Evolutionary conservation across 92 coral and sea anemone genomes (phyloP).

Genomic region (Palythoa grandis): DNA sequence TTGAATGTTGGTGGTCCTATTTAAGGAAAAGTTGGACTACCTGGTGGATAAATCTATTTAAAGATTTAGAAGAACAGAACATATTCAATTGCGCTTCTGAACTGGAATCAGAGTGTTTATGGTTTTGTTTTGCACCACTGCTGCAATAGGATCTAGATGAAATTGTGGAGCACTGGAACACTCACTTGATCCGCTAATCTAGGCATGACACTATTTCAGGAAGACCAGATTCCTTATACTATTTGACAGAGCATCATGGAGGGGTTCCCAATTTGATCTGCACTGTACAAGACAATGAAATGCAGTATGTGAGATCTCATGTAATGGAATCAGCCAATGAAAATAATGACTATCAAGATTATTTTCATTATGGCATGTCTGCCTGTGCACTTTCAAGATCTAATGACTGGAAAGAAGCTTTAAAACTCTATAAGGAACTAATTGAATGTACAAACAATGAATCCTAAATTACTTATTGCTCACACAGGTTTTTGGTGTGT

Average conservation of each 20-base stretch:
- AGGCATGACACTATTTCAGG: constrained; percentile 18
- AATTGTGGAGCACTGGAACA: constrained; percentile 19
- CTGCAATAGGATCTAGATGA: constrained; percentile 50
- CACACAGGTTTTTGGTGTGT: neutral
- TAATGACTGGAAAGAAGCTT: constrained; percentile 50
- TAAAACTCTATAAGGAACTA: constrained; percentile 24
- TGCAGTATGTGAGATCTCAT: constrained; percentile 59
- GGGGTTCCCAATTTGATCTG: constrained; percentile 28
- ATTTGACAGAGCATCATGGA: neutral
- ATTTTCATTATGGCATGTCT: constrained; percentile 59
- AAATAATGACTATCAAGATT: constrained; percentile 55
- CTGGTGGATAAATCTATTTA: constrained; percentile 51
- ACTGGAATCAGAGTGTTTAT: constrained; percentile 56
- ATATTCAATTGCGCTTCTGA: constrained; percentile 53
- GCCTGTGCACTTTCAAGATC: constrained; percentile 50
- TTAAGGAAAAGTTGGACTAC: constrained; percentile 53
- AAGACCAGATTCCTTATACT: constrained; percentile 32
- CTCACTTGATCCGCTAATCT: constrained; percentile 11
- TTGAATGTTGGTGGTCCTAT: constrained; percentile 29
- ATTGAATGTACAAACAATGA: neutral
- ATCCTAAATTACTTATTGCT: neutral
- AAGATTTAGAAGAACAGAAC: constrained; percentile 45
- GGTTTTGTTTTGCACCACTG: constrained; percentile 56
- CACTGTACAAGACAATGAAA: constrained; percentile 31
- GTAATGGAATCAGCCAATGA: constrained; percentile 45